A percentile compares a stretch with the other conserved stretches of the same genome.
These are phyloP conservation scores for Anabacerthia variegaticeps DNA, from an alignment of 2,797 vertebrate genomes.

Conservation along the genomic window DNA sequence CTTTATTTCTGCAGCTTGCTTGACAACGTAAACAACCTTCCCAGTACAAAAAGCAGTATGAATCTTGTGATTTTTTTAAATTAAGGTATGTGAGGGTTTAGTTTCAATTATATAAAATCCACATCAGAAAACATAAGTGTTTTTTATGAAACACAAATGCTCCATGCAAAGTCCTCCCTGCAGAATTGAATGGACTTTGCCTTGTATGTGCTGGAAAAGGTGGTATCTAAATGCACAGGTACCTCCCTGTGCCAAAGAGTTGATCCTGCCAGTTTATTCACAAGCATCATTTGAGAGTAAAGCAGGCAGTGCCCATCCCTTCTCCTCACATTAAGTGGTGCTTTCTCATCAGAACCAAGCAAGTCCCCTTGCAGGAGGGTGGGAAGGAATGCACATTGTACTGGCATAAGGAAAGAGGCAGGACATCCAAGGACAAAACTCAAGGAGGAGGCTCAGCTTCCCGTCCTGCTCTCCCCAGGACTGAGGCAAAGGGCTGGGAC, in stretches of 20 bases:
- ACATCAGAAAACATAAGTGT: not conserved
- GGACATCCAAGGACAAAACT: not conserved
- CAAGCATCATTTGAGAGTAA: not conserved
- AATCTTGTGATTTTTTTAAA: not conserved
- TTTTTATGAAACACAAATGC: not conserved
- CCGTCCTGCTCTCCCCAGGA: not conserved
- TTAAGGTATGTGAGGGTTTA: not conserved
- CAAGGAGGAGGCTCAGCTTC: not conserved
- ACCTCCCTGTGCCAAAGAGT: not conserved
- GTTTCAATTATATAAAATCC: not conserved
- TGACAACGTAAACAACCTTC: not conserved
- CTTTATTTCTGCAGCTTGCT: not conserved
- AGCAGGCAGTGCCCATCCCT: not conserved
- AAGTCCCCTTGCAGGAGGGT: not conserved
- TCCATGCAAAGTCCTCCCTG: accelerated
- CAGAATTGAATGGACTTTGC: accelerated
- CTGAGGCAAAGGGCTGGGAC: not conserved
- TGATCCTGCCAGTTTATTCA: not conserved
- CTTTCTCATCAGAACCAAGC: not conserved
- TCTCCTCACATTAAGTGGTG: not conserved
- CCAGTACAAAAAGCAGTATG: not conserved
- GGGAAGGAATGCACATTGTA: accelerated
- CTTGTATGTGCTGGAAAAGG: not conserved
- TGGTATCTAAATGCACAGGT: not conserved
- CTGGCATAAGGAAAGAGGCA: not conserved